Conservation (phyloP, 2,113 vertebrate genomes). For the Platycercus adscitus region DNA sequence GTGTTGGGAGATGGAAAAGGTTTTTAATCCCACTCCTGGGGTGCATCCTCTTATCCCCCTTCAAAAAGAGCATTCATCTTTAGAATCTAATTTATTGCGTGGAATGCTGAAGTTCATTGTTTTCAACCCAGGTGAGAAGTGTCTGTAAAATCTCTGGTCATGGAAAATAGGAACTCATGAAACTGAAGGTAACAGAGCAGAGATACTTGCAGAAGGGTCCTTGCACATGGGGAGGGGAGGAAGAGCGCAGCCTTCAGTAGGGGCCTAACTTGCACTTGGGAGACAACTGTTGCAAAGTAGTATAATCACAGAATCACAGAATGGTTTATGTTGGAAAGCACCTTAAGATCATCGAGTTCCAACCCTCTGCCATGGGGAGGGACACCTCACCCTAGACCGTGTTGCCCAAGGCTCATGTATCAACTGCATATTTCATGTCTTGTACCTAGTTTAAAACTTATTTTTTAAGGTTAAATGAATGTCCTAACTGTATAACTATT, state of each 20-base stretch:
- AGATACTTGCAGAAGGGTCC: not conserved
- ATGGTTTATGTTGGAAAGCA: not conserved
- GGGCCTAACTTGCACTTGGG: not conserved
- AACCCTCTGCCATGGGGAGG: not conserved
- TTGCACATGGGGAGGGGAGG: fast-evolving
- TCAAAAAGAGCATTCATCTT: not conserved
- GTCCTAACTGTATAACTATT: not conserved
- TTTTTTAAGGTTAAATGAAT: not conserved
- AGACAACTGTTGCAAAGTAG: not conserved
- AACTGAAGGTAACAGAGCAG: not conserved
- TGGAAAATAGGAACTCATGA: not conserved
- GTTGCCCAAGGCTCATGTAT: not conserved
- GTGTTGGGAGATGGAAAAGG: not conserved
- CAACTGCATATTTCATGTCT: not conserved
- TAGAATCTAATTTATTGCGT: not conserved
- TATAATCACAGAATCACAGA: not conserved
- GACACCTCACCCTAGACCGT: not conserved
- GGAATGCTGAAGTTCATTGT: not conserved
- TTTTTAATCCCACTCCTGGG: not conserved
- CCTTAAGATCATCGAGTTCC: not conserved
- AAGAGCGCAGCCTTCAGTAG: fast-evolving
- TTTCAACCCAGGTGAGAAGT: not conserved
- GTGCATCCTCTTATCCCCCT: not conserved
- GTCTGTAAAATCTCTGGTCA: not conserved
- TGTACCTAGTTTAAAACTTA: not conserved